Evolutionary conservation across 2,113 vertebrate species (phyloP).

Genomic region (Trochalopteron elliotii): DNA sequence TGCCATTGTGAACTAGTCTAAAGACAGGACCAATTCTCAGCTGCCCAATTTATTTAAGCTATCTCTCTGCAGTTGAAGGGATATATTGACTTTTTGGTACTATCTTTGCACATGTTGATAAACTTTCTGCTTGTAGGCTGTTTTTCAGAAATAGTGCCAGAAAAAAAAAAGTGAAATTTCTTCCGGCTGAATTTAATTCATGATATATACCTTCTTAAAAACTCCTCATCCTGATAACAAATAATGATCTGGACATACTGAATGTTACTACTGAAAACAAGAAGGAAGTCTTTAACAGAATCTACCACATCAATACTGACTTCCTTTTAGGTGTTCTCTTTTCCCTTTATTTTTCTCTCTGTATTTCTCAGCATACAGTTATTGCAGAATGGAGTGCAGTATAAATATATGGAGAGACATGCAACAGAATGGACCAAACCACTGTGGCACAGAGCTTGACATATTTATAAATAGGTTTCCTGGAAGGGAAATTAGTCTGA

Average conservation of each 20-base stretch:
- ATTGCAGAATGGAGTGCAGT: neutral
- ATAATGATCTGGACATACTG: neutral
- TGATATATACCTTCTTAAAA: neutral
- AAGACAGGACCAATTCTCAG: neutral
- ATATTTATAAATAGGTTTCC: neutral
- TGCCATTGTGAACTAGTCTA: neutral
- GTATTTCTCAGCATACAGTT: neutral
- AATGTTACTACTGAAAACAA: neutral
- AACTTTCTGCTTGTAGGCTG: neutral
- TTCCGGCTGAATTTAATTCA: neutral
- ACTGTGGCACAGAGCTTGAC: neutral
- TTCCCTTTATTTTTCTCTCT: neutral
- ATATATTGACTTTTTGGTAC: rapidly evolving
- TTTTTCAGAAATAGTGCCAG: neutral
- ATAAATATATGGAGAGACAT: neutral
- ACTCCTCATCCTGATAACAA: neutral
- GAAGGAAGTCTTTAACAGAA: neutral
- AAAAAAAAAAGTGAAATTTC: neutral
- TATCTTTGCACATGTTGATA: neutral
- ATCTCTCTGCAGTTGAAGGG: neutral
- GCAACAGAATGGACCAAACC: neutral
- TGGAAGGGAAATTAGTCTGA: neutral
- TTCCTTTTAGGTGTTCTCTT: neutral
- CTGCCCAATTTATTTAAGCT: neutral
- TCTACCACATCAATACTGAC: neutral